phyloP scores from a whole-genome alignment of 2,797 vertebrate genomes.

The Xerus rutilus region DNA sequence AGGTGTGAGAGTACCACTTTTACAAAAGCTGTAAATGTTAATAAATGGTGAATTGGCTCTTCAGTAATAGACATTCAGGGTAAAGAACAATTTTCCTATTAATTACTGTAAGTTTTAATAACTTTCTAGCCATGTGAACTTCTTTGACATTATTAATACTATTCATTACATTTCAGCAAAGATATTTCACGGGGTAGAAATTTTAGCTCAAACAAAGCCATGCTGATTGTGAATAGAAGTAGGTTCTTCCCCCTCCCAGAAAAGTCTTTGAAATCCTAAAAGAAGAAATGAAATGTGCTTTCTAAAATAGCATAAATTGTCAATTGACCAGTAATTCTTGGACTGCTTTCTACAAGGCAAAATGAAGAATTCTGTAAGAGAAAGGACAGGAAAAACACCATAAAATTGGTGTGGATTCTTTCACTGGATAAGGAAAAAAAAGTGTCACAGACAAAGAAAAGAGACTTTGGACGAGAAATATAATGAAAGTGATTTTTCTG shows the following conservation, averaged over 20 bases:
- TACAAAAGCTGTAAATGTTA: conserved; percentile 31
- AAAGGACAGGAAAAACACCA: conserved; percentile 40
- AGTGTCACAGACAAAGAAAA: conserved; percentile 73
- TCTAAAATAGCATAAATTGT: conserved; percentile 75
- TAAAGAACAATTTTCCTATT: conserved; percentile 70
- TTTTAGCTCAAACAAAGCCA: conserved; percentile 77
- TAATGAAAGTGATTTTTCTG: conserved; percentile 82
- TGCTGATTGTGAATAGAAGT: conserved; percentile 80
- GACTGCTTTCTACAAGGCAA: conserved; percentile 64
- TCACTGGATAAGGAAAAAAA: conserved; percentile 59
- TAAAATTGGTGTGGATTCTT: conserved; percentile 79
- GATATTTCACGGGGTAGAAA: conserved; percentile 65
- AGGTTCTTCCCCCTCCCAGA: not conserved
- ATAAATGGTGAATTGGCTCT: conserved; percentile 64
- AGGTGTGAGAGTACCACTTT: conserved; percentile 16
- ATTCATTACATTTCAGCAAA: conserved; percentile 70
- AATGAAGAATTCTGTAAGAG: conserved; percentile 65
- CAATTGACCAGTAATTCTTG: conserved; percentile 74
- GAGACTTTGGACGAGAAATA: conserved; percentile 65
- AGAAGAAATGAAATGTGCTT: conserved; percentile 75
- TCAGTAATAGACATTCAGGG: conserved; percentile 68
- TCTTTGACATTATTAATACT: conserved; percentile 69
- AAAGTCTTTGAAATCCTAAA: conserved; percentile 70
- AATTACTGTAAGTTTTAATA: conserved; percentile 69
- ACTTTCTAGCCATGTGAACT: conserved; percentile 65